phyloP scores from a whole-genome alignment of 2,113 vertebrate species.

The Cyprinodon tularosa region DNA sequence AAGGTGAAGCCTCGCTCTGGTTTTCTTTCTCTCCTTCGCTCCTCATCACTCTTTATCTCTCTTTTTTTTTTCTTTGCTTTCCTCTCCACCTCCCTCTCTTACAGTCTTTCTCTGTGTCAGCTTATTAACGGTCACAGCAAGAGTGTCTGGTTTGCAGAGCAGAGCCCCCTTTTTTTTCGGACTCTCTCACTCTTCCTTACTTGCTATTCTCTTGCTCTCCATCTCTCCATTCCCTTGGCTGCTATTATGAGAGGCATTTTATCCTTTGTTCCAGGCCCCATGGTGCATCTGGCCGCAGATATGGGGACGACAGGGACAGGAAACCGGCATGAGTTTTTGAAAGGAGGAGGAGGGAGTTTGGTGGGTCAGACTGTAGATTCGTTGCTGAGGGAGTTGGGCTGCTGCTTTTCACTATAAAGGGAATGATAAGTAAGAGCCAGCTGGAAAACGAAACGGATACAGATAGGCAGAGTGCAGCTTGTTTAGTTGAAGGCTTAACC shows the following conservation, averaged over 20 bases:
- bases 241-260: conserved; percentile 82
- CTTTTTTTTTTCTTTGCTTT: conserved; percentile 18
- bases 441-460: conserved; percentile 59
- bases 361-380: conserved; percentile 55
- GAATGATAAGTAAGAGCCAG: conserved; percentile 62
- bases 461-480: conserved; percentile 29
- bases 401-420: conserved; percentile 67
- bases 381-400: conserved; percentile 51
- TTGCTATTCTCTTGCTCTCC: conserved; percentile 60
- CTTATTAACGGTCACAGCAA: conserved; percentile 77
- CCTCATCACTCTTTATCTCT: conserved; percentile 38
- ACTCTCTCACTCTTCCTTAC: conserved; percentile 46
- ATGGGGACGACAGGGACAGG: conserved; percentile 72
- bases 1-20: conserved; percentile 77
- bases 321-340: conserved; percentile 63
- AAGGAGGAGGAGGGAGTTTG: conserved; percentile 31
- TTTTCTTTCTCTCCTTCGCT: conserved; percentile 38
- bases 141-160: conserved; percentile 73
- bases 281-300: conserved; percentile 82
- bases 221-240: conserved; percentile 68
- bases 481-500: background rate
- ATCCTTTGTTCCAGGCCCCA: conserved; percentile 81
- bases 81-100: conserved; percentile 35
- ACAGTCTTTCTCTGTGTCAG: conserved; percentile 49
- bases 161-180: conserved; percentile 51